A percentile compares a stretch with the other conserved stretches of the same genome.
Conservation (phyloP, 2,113 vertebrate species). For the Cricetomys ansorgei region DNA sequence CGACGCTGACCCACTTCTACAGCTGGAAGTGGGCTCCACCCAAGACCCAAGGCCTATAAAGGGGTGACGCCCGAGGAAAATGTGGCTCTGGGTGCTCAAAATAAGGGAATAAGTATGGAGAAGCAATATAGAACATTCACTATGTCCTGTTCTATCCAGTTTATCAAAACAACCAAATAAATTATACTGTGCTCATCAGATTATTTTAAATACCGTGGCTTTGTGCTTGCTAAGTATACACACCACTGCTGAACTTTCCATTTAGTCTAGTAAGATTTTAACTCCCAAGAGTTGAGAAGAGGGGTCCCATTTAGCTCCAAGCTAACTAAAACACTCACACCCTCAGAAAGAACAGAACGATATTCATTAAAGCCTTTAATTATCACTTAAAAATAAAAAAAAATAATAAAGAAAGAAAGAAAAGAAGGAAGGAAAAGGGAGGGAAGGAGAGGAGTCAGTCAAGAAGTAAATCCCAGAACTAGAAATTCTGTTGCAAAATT, state of each 20-base stretch:
- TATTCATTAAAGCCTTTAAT: conserved; percentile 25
- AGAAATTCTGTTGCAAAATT: not conserved
- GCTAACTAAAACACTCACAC: not conserved
- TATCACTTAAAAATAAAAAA: not conserved
- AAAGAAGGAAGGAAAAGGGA: not conserved
- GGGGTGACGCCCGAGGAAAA: not conserved
- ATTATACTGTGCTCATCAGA: not conserved
- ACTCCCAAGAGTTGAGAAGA: not conserved
- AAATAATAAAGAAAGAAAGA: not conserved
- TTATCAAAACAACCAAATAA: not conserved
- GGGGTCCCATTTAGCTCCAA: not conserved
- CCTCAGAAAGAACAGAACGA: not conserved
- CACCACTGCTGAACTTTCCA: not conserved
- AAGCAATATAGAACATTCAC: not conserved
- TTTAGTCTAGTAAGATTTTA: not conserved
- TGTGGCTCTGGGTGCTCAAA: not conserved
- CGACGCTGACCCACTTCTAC: not conserved
- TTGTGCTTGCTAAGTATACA: no score
- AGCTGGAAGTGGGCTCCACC: no score
- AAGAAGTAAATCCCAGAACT: not conserved
- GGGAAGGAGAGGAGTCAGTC: not conserved
- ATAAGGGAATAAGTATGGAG: not conserved
- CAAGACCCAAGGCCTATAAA: not conserved
- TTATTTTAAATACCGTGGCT: not conserved
- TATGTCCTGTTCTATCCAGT: not conserved